A percentile compares a stretch with the other conserved stretches of the same genome.
Conservation (phyloP, 1,140 invertebrate genomes). For the Mycetomoellerius zeteki region DNA sequence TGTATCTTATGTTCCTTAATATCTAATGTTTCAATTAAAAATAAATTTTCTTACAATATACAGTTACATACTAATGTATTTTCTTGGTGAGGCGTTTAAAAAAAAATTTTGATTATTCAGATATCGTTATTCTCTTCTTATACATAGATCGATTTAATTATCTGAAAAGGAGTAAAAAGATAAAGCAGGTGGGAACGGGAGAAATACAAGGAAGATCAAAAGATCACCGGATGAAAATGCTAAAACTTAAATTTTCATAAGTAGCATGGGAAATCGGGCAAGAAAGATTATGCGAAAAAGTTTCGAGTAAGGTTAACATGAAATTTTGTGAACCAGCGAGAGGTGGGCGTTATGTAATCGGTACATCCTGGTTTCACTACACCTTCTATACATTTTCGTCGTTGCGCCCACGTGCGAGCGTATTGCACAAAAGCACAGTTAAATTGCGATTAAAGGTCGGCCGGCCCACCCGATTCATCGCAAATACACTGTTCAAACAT, state of each 20-base stretch:
- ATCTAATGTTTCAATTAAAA: too few species aligned
- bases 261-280: background rate
- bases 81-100: background rate
- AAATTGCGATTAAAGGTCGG: background rate
- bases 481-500: background rate
- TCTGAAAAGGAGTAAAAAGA: background rate
- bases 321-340: background rate
- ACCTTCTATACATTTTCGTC: background rate
- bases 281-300: background rate
- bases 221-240: background rate
- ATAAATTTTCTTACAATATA: too few species aligned
- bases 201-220: background rate
- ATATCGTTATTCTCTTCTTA: background rate
- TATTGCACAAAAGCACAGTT: background rate
- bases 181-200: background rate
- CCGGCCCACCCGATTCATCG: background rate
- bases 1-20: too few species aligned
- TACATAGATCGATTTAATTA: background rate
- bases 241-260: conserved; percentile 20
- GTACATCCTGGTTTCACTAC: background rate
- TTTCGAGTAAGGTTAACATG: background rate
- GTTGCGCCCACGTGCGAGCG: conserved; percentile 4
- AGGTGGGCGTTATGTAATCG: background rate
- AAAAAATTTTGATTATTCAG: background rate
- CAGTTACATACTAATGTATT: too few species aligned